Evolutionary conservation across 2,888 invertebrate genomes (phyloP).

Genomic region (Acleris holmiana): DNA sequence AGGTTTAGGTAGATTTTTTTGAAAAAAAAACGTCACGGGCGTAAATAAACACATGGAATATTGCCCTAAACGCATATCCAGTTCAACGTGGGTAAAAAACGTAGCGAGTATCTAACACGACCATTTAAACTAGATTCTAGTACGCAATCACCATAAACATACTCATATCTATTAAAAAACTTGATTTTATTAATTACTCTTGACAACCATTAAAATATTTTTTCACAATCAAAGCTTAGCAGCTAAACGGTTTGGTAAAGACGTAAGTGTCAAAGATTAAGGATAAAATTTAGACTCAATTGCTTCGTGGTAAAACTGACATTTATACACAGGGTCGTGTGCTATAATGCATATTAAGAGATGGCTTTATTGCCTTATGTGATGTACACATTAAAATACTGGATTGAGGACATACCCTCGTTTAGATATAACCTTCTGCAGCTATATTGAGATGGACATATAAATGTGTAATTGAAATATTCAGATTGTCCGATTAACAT

Average conservation of each 20-base stretch:
- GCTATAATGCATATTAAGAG: neutral
- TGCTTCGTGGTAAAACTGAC: slow-evolving; percentile 3
- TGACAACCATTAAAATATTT: slow-evolving; percentile 2
- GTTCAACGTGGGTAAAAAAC: neutral
- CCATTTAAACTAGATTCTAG: slow-evolving; percentile 21
- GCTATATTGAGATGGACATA: slow-evolving; percentile 29
- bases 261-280: neutral
- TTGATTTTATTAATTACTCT: slow-evolving; percentile 19
- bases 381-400: slow-evolving; percentile 31
- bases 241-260: neutral
- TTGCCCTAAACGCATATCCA: neutral
- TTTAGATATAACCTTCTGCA: slow-evolving; percentile 28
- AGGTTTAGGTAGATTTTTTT: too few relatives aligned
- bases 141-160: slow-evolving; percentile 25
- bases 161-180: slow-evolving; percentile 11
- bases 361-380: slow-evolving; percentile 20
- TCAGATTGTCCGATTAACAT: slow-evolving; percentile 14
- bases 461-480: slow-evolving; percentile 27
- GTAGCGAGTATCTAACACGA: slow-evolving; percentile 4
- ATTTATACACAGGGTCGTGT: neutral
- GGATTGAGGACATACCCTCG: slow-evolving; percentile 32
- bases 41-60: too few relatives aligned
- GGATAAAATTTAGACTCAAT: neutral
- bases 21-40: too few relatives aligned
- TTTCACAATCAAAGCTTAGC: neutral